These are phyloP conservation scores for Allacma fusca DNA, from an alignment of 2,888 invertebrate species.

Conservation along the genomic window DNA sequence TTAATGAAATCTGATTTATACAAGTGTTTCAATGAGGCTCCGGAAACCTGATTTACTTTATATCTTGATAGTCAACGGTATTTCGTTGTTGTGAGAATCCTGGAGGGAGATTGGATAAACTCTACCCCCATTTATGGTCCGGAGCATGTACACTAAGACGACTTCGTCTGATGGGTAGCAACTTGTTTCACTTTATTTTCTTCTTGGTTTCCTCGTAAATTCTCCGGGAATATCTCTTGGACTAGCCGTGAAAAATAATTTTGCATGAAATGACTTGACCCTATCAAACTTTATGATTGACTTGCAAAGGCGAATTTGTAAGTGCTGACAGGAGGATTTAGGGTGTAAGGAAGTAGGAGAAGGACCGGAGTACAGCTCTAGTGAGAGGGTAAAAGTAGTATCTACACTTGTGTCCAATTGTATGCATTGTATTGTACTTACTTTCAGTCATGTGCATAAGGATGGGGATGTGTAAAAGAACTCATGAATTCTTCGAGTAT, in stretches of 20 bases:
- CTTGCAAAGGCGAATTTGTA: conserved; percentile 28
- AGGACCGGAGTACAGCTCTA: background rate
- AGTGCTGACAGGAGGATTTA: conserved; percentile 22
- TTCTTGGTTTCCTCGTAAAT: conserved; percentile 30
- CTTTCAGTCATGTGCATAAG: background rate
- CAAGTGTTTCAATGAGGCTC: no score
- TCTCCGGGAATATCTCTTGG: conserved; percentile 9
- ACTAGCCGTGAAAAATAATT: conserved; percentile 26
- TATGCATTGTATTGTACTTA: background rate
- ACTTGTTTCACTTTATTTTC: conserved; percentile 24
- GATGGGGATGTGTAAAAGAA: background rate
- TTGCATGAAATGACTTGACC: conserved; percentile 39
- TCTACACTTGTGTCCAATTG: background rate
- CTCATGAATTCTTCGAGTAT: conserved; percentile 18
- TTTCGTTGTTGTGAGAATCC: no score
- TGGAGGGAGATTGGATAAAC: background rate
- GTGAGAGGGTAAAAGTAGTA: background rate
- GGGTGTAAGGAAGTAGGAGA: background rate
- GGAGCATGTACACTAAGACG: background rate
- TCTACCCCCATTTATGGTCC: background rate
- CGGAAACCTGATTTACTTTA: no score
- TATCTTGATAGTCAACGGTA: no score
- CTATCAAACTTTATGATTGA: conserved; percentile 41
- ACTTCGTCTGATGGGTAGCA: conserved; percentile 24
- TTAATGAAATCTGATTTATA: no score